Evolutionary conservation across 2,797 vertebrate genomes (phyloP).

Genomic region (Arrhamphus sclerolepis): DNA sequence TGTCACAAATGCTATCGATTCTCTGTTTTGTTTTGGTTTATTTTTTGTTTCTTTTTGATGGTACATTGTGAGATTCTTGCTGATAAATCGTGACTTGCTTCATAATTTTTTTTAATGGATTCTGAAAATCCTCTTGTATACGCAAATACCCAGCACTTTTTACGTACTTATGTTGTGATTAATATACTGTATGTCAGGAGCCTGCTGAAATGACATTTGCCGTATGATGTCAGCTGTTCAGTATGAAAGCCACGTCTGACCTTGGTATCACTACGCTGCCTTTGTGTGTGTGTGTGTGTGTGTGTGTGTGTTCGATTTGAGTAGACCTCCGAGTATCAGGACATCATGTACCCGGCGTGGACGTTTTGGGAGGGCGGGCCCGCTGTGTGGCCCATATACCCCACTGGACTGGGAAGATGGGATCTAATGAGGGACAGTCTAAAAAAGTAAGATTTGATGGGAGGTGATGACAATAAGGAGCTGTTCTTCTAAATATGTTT

Average conservation of each 20-base stretch:
- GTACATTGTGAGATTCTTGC: too few relatives aligned
- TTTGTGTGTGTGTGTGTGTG: too few relatives aligned
- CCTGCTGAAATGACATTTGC: neutral
- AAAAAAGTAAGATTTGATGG: slow-evolving; percentile 75
- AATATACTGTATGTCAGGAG: too few relatives aligned
- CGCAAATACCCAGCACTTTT: too few relatives aligned
- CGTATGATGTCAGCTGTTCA: slow-evolving; percentile 7
- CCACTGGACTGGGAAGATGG: slow-evolving; percentile 95
- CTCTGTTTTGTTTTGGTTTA: too few relatives aligned
- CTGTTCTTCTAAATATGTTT: too few relatives aligned
- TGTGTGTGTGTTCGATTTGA: slow-evolving; percentile 6
- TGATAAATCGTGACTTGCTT: too few relatives aligned
- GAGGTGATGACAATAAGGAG: neutral
- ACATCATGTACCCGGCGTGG: slow-evolving; percentile 99
- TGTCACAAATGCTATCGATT: neutral
- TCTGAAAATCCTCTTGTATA: too few relatives aligned
- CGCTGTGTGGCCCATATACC: slow-evolving; percentile 98
- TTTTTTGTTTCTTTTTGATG: too few relatives aligned
- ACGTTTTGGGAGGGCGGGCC: slow-evolving; percentile 99
- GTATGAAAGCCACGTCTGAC: slow-evolving; percentile 32
- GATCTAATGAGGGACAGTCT: slow-evolving; percentile 95
- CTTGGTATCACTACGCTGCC: slow-evolving; percentile 33
- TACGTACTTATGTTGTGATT: too few relatives aligned
- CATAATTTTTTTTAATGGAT: too few relatives aligned
- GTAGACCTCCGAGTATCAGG: slow-evolving; percentile 91